Evolutionary conservation across 2,888 invertebrate species (phyloP), one percentile per base, ranked within the genome.

Genomic region (Iselma pallidipennis): DNA sequence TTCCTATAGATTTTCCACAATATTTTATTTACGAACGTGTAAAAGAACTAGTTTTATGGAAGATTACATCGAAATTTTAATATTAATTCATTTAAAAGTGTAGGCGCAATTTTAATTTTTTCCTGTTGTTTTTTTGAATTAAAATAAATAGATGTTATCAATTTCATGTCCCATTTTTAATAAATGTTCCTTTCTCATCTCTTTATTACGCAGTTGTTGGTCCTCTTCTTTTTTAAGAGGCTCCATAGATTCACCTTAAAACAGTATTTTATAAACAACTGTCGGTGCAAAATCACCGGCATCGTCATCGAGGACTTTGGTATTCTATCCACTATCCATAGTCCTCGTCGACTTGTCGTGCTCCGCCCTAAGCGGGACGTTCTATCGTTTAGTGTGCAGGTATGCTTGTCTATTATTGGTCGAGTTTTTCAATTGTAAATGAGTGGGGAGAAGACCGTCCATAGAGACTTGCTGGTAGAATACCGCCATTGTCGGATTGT

Each of bases 11-110:
- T 77, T 94, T 94, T 77, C 89, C 91, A 0, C 90, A 91, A 76
- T 93, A 89, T 81, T 94, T 95, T 74, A 86, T 88, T 5, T 95
- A 95, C 74, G 91, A 94, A 59, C 84, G 93, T 61, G 89, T 90
- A 21, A 89, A 90, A 72, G 89, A 94, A 73, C 81, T 95, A 67
- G 87, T 92, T 28, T 78, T 95, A 56, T 89, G 91, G 87, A 88
- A 87, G 81, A 87, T 93, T 67, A 82, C 83, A 10, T 65, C 67
- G 26, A 65, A 55, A 19, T 66, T 66, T 33, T 28, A 63, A 7
- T 55, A 56, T n/a, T n/a, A 31, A 31, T 21, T 29, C 23, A 51
- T 29, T 14, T 28, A 45, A 29, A 28, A 1, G 16, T 9, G 12
- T 7, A 52, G 29, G 26, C 28, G 48, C 29, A 37, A 52, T 52